phyloP scores from a whole-genome alignment of 2,888 invertebrate genomes.

The Hemistola chrysoprasaria region DNA sequence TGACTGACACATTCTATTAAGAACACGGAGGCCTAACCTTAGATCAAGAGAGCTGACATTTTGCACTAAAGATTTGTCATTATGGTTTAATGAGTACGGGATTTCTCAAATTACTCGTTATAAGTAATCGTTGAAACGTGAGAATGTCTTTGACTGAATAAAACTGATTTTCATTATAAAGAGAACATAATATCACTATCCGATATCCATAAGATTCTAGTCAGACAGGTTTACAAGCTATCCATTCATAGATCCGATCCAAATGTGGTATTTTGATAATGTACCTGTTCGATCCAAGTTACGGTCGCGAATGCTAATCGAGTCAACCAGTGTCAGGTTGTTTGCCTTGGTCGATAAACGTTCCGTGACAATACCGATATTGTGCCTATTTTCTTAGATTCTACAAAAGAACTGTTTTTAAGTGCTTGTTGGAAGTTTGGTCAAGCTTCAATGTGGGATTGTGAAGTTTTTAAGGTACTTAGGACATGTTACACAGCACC shows the following conservation, averaged over 20 bases:
- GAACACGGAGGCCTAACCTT: too few relatives aligned
- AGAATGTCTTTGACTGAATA: too few relatives aligned
- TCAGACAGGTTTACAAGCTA: constrained; percentile 5
- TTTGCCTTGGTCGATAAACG: constrained; percentile 43
- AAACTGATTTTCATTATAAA: too few relatives aligned
- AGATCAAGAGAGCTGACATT: too few relatives aligned
- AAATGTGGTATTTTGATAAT: constrained; percentile 38
- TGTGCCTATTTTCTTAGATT: constrained; percentile 4
- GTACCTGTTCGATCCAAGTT: constrained; percentile 33
- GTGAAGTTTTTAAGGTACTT: constrained; percentile 3
- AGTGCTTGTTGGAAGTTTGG: neutral
- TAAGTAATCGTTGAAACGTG: too few relatives aligned
- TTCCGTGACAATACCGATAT: constrained; percentile 34
- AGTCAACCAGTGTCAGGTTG: constrained; percentile 37
- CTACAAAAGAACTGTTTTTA: constrained; percentile 2
- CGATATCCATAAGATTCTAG: too few relatives aligned
- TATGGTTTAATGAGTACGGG: too few relatives aligned
- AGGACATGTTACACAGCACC: too few relatives aligned
- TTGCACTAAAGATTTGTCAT: too few relatives aligned
- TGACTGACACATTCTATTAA: too few relatives aligned
- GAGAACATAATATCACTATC: too few relatives aligned
- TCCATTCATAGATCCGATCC: constrained; percentile 21
- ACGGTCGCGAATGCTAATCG: constrained; percentile 27
- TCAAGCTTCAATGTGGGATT: constrained; percentile 1
- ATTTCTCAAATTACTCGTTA: too few relatives aligned